A percentile compares a stretch with the other conserved stretches of the same genome.
These are phyloP conservation scores for Phenacoccus solenopsis DNA, from an alignment of 1,140 invertebrate species.

Conservation along the genomic window DNA sequence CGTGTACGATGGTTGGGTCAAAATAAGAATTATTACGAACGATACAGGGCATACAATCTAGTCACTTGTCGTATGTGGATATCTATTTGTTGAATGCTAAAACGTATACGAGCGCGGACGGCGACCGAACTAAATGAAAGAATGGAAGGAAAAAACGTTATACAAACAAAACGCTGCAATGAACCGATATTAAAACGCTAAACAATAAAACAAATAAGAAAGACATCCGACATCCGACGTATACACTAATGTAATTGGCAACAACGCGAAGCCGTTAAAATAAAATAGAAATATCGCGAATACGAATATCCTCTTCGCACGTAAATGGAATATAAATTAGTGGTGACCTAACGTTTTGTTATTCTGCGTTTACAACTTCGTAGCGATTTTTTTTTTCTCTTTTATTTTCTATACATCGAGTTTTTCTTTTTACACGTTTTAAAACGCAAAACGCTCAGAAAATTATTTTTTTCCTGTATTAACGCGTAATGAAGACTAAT, in stretches of 20 bases:
- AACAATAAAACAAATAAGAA: not conserved
- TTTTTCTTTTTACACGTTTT: not conserved
- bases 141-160: not conserved
- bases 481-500: not conserved
- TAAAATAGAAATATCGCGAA: constrained; percentile 14
- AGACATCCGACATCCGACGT: constrained; percentile 3
- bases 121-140: no score
- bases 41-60: no score
- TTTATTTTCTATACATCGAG: not conserved
- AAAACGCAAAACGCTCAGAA: not conserved
- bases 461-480: constrained; percentile 8
- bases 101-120: no score
- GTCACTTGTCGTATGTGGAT: no score
- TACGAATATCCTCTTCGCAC: constrained; percentile 4
- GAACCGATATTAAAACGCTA: not conserved
- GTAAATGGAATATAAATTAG: constrained; percentile 15
- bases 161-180: not conserved
- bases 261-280: constrained; percentile 7
- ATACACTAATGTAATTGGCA: not conserved
- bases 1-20: no score
- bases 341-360: constrained; percentile 10
- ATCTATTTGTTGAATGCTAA: no score
- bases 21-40: no score
- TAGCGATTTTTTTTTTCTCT: not conserved
- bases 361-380: not conserved